phyloP scores from a whole-genome alignment of 2,113 vertebrate genomes.

The Syngnathus scovelli region DNA sequence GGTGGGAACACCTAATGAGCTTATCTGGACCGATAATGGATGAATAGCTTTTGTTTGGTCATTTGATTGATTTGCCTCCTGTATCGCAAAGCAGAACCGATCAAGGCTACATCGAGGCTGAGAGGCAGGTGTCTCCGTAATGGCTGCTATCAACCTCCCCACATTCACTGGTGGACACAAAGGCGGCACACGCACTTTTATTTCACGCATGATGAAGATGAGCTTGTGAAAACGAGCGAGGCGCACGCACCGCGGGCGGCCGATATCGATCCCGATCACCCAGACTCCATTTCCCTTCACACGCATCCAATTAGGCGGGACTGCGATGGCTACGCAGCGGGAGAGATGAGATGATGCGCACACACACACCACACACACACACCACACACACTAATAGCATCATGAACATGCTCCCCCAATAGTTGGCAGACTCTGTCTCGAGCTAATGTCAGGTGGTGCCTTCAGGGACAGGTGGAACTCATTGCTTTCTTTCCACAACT shows the following conservation, averaged over 20 bases:
- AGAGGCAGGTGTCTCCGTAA: constrained; percentile 63
- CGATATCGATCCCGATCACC: constrained; percentile 38
- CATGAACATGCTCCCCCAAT: not conserved
- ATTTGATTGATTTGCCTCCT: no score
- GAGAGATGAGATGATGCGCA: not conserved
- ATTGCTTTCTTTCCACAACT: not conserved
- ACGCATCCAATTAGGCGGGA: constrained; percentile 45
- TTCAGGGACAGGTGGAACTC: not conserved
- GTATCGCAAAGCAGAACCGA: not conserved
- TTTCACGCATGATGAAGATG: constrained; percentile 21
- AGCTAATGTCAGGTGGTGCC: no score
- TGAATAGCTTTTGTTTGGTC: not conserved
- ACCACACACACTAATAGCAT: not conserved
- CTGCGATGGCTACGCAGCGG: constrained; percentile 17
- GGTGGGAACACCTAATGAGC: not conserved
- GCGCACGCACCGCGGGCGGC: constrained; percentile 29
- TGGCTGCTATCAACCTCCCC: constrained; percentile 22
- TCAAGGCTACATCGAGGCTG: constrained; percentile 27
- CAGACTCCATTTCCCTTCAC: constrained; percentile 58
- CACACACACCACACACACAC: not conserved
- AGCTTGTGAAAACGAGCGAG: constrained; percentile 38
- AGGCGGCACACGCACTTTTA: no score
- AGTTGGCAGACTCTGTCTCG: not conserved
- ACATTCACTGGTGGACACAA: constrained; percentile 40
- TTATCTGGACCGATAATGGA: not conserved